These are phyloP conservation scores for Zele albiditarsus DNA, from an alignment of 2,888 invertebrate genomes.

Conservation along the genomic window DNA sequence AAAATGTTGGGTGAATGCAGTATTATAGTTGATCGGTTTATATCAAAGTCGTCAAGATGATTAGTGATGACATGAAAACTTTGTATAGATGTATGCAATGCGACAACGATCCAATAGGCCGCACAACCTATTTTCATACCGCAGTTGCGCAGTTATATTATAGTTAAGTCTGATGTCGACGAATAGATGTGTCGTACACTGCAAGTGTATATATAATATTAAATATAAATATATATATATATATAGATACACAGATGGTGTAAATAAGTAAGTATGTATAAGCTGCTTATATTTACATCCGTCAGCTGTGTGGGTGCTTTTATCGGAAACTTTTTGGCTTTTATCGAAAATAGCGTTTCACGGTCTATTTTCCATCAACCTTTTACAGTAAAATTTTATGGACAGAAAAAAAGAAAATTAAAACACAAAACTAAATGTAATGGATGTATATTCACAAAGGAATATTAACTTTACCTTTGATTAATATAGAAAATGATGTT, in stretches of 20 bases:
- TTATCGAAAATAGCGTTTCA: constrained; percentile 20
- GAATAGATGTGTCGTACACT: background rate
- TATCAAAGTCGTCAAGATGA: constrained; percentile 12
- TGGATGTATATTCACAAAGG: too few relatives aligned
- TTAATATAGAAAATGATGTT: too few relatives aligned
- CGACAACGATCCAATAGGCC: constrained; percentile 23
- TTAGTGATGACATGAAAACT: constrained; percentile 12
- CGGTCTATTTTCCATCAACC: constrained; percentile 18
- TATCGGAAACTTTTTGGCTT: constrained; percentile 37
- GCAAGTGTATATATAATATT: background rate
- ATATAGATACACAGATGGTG: background rate
- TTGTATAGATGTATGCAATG: constrained; percentile 15
- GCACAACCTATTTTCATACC: constrained; percentile 21
- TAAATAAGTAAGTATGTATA: constrained; percentile 12
- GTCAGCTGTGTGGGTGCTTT: constrained; percentile 44
- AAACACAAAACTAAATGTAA: background rate
- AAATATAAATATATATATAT: background rate
- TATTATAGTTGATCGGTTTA: background rate
- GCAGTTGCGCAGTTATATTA: constrained; percentile 12
- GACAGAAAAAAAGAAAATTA: constrained; percentile 27
- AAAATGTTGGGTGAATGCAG: background rate
- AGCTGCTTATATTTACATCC: constrained; percentile 44
- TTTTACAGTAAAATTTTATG: constrained; percentile 24
- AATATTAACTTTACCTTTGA: too few relatives aligned
- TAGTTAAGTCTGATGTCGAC: background rate